phyloP scores from a whole-genome alignment of 2,888 invertebrate genomes.

The Sthenelais limicola region DNA sequence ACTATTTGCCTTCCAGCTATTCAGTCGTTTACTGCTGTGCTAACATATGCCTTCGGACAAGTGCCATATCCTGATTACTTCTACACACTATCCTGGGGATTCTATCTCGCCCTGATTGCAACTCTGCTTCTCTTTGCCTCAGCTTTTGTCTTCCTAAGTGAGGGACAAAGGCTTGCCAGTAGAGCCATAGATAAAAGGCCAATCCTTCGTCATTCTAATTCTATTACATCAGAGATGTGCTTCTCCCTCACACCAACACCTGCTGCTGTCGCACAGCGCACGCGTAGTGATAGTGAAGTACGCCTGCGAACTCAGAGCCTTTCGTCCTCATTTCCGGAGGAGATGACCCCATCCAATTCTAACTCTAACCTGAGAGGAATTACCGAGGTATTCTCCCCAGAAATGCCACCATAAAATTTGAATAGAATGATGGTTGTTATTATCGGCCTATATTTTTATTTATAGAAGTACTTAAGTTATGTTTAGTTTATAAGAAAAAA shows the following conservation, averaged over 20 bases:
- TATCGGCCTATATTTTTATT: background rate
- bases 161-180: background rate
- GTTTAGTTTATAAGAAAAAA: no score
- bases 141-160: background rate
- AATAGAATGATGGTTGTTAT: background rate
- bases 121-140: background rate
- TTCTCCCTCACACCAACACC: background rate
- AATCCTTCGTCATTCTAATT: slow-evolving; percentile 4
- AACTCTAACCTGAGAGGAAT: slow-evolving; percentile 3
- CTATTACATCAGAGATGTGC: slow-evolving; percentile 14
- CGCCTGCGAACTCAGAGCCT: slow-evolving; percentile 23
- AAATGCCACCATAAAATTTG: background rate
- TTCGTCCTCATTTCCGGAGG: background rate
- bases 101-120: slow-evolving; percentile 1
- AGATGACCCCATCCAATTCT: background rate
- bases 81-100: slow-evolving; percentile 23
- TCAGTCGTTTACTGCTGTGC: background rate
- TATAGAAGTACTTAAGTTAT: background rate
- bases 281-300: slow-evolving; percentile 29
- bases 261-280: background rate
- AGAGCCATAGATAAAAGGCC: slow-evolving; percentile 10
- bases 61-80: slow-evolving; percentile 24
- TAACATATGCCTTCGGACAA: slow-evolving; percentile 9
- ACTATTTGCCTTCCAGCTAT: slow-evolving; percentile 4
- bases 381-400: slow-evolving; percentile 21